Conservation (phyloP, 2,888 invertebrate genomes). For the Scaptodrosophila latifasciaeformis region DNA sequence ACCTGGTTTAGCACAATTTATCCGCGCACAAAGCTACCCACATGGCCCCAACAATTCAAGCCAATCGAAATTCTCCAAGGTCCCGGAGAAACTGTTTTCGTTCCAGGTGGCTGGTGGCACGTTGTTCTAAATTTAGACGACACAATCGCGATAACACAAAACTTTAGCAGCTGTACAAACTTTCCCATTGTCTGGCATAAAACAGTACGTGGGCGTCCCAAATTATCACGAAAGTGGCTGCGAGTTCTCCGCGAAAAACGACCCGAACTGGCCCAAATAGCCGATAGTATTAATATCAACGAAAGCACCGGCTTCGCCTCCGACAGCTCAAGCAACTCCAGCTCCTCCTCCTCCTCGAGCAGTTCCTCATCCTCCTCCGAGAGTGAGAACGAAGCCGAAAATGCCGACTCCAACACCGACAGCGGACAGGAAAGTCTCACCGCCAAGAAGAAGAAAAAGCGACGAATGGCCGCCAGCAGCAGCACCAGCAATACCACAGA, state of each 20-base stretch:
- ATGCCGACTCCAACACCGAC: constrained; percentile 81
- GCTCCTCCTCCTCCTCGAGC: constrained; percentile 85
- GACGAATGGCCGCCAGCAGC: constrained; percentile 75
- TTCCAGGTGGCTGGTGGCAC: constrained; percentile 99
- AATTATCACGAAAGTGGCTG: constrained; percentile 95
- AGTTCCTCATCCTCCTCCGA: constrained; percentile 65
- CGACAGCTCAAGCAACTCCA: constrained; percentile 92
- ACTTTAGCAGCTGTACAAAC: constrained; percentile 96
- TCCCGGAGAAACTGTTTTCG: constrained; percentile 98
- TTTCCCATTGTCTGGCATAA: constrained; percentile 99
- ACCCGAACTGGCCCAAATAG: constrained; percentile 85
- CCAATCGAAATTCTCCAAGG: constrained; percentile 96
- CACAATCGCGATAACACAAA: constrained; percentile 98
- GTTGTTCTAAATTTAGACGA: constrained; percentile 97
- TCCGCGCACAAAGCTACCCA: constrained; percentile 89
- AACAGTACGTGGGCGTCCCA: constrained; percentile 95
- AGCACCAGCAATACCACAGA: constrained; percentile 8
- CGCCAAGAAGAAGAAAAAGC: constrained; percentile 87
- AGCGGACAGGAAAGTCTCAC: constrained; percentile 93
- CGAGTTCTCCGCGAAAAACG: constrained; percentile 82
- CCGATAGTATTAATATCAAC: constrained; percentile 89
- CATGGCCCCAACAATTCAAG: constrained; percentile 93
- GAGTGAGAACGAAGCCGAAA: constrained; percentile 61
- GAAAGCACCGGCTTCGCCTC: constrained; percentile 93
- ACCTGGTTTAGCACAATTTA: constrained; percentile 98